Percentiles rank a stretch among this genome's conserved stretches.
Conservation (phyloP, 2,888 invertebrate genomes). For the Andrena fulva region DNA sequence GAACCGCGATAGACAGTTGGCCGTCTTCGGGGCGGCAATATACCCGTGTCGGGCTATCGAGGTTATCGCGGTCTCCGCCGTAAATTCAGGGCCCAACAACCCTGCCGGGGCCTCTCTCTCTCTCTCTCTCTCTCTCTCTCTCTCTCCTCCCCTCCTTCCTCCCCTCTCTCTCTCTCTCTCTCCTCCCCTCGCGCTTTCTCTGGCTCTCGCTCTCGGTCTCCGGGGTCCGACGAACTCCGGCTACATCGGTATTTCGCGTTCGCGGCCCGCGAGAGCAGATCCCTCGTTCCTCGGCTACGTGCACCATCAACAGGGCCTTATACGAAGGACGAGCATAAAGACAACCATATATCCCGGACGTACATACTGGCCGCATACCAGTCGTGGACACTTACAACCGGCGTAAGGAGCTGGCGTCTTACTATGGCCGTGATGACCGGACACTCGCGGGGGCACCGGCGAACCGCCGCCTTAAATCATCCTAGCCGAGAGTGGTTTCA, state of each 20-base stretch:
- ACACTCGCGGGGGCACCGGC: conserved; percentile 65
- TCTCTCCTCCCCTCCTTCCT: conserved; percentile 2
- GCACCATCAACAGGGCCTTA: conserved; percentile 52
- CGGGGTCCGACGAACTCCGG: conserved; percentile 53
- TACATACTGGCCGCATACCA: conserved; percentile 78
- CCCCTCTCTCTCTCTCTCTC: not conserved
- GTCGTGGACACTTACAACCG: conserved; percentile 79
- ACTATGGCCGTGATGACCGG: conserved; percentile 63
- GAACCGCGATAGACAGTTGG: conserved; percentile 62
- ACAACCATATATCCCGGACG: conserved; percentile 76
- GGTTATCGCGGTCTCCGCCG: conserved; percentile 74
- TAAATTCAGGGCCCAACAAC: conserved; percentile 75
- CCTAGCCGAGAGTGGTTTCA: conserved; percentile 58
- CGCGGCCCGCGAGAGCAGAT: conserved; percentile 53
- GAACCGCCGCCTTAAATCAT: conserved; percentile 73
- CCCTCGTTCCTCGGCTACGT: conserved; percentile 38
- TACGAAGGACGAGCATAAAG: conserved; percentile 68
- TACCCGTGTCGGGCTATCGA: conserved; percentile 73
- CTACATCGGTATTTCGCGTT: conserved; percentile 69
- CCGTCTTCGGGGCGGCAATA: conserved; percentile 60
- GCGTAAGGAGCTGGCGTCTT: conserved; percentile 66
- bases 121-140: conserved; percentile 32
- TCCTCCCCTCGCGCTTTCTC: conserved; percentile 11
- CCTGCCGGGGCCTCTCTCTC: conserved; percentile 43
- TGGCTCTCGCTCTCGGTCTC: conserved; percentile 33